phyloP scores from a whole-genome alignment of 2,113 vertebrate genomes.

The Neofelis nebulosa region DNA sequence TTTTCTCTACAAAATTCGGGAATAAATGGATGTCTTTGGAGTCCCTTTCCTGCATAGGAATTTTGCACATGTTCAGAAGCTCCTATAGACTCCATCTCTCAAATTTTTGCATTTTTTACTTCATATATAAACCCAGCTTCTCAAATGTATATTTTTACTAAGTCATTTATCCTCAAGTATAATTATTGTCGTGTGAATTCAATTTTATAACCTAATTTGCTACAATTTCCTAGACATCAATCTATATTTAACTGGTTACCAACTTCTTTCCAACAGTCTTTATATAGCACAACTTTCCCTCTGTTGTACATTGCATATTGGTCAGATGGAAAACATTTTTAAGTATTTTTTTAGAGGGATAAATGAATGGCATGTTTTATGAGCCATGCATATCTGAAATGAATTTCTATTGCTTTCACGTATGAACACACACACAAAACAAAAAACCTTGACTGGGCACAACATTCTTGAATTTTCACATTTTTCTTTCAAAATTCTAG shows the following conservation, averaged over 20 bases:
- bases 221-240: constrained; percentile 58
- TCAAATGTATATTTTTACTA: background rate
- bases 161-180: background rate
- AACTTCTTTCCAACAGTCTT: constrained; percentile 53
- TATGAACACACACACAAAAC: background rate
- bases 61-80: background rate
- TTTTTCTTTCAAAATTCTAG: constrained; percentile 32
- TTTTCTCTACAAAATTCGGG: background rate
- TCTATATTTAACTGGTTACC: constrained; percentile 65
- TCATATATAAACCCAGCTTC: background rate
- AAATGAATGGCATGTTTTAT: constrained; percentile 49
- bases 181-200: background rate
- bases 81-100: background rate
- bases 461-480: constrained; percentile 5
- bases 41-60: background rate
- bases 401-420: constrained; percentile 41
- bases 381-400: background rate
- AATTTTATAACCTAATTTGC: constrained; percentile 2
- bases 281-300: constrained; percentile 43
- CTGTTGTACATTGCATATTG: constrained; percentile 56
- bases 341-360: constrained; percentile 24
- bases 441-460: background rate
- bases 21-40: background rate
- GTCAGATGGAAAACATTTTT: constrained; percentile 65
- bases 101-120: background rate